phyloP scores from a whole-genome alignment of 2,888 invertebrate species.

The Elgonia sp. region DNA sequence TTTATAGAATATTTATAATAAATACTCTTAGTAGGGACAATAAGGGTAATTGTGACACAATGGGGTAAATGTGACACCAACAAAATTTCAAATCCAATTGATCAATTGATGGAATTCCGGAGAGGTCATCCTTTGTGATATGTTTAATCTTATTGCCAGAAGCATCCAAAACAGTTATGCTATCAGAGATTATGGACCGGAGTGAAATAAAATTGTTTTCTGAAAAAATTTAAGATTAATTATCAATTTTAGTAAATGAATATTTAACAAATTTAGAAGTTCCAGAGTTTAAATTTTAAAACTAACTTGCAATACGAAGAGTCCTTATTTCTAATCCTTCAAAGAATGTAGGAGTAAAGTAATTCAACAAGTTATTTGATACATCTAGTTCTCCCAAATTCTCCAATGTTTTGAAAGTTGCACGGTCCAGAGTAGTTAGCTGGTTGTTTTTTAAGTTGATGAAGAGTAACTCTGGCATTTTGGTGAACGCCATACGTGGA shows the following conservation, averaged over 20 bases:
- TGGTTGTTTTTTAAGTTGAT: conserved; percentile 91
- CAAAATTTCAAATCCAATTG: conserved; percentile 91
- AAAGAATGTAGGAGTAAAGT: conserved; percentile 90
- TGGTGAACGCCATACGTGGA: conserved; percentile 89
- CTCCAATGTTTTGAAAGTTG: conserved; percentile 89
- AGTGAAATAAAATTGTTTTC: conserved; percentile 89
- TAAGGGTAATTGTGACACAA: no score
- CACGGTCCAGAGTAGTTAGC: conserved; percentile 89
- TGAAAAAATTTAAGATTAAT: conserved; percentile 53
- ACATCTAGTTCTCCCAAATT: conserved; percentile 92
- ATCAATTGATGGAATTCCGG: conserved; percentile 89
- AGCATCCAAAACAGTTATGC: conserved; percentile 90
- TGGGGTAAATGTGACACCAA: conserved; percentile 91
- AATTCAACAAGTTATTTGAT: conserved; percentile 90
- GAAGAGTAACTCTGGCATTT: conserved; percentile 90
- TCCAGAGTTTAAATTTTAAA: background rate
- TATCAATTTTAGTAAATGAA: background rate
- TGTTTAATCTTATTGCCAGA: conserved; percentile 91
- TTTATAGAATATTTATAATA: no score
- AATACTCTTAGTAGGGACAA: no score
- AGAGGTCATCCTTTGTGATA: conserved; percentile 91
- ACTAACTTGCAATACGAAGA: conserved; percentile 86
- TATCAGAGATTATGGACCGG: conserved; percentile 88
- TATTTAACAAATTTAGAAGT: background rate
- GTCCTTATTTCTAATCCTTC: conserved; percentile 90